Conservation (phyloP, 2,888 invertebrate genomes). For the Alcis repandata region DNA sequence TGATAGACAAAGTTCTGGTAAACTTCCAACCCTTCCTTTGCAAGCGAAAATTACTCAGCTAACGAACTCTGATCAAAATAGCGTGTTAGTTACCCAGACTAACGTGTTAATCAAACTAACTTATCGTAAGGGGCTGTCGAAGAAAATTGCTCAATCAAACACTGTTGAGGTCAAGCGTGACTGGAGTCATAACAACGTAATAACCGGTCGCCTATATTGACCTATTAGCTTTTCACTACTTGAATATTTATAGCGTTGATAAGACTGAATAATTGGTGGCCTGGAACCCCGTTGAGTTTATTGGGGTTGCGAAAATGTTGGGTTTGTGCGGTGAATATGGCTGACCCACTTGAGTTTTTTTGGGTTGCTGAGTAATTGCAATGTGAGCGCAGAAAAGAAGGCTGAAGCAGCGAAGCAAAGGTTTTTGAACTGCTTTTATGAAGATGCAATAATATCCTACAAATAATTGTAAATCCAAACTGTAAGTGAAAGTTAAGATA, state of each 20-base stretch:
- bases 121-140: slow-evolving; percentile 65
- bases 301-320: slow-evolving; percentile 33
- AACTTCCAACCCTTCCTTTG: slow-evolving; percentile 27
- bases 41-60: slow-evolving; percentile 31
- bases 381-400: neutral
- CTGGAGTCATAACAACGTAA: slow-evolving; percentile 68
- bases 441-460: too few relatives aligned
- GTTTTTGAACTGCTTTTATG: too few relatives aligned
- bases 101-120: slow-evolving; percentile 68
- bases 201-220: slow-evolving; percentile 66
- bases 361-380: slow-evolving; percentile 1
- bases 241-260: slow-evolving; percentile 65
- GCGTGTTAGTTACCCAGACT: slow-evolving; percentile 51
- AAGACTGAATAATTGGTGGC: slow-evolving; percentile 47
- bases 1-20: slow-evolving; percentile 21
- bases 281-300: slow-evolving; percentile 29
- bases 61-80: slow-evolving; percentile 48
- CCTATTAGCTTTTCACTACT: slow-evolving; percentile 69
- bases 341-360: slow-evolving; percentile 20
- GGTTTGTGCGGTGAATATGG: slow-evolving; percentile 3
- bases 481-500: too few relatives aligned
- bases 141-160: slow-evolving; percentile 75
- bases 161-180: slow-evolving; percentile 67
- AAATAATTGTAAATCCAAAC: too few relatives aligned
- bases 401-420: neutral